phyloP scores from a whole-genome alignment of 2,888 invertebrate genomes.

The Penaeus monodon region DNA sequence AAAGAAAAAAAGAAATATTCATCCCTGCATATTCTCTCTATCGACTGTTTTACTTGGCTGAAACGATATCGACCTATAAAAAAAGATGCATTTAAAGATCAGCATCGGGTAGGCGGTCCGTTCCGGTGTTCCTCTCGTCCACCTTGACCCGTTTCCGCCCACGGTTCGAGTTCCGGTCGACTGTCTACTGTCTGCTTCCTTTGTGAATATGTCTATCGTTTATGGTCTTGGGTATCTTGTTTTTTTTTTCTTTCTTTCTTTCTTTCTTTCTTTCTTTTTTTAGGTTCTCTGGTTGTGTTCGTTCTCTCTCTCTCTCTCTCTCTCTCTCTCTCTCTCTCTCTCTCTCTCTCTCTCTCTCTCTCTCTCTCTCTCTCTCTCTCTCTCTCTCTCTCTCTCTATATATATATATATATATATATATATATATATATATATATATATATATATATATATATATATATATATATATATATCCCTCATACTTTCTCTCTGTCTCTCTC shows the following conservation, averaged over 20 bases:
- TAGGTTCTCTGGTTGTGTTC: too few species aligned
- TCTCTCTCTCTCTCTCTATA: neutral
- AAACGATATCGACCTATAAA: neutral
- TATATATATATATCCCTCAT: too few species aligned
- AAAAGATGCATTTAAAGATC: neutral
- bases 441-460: too few species aligned
- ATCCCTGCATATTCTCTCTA: neutral
- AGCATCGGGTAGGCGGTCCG: neutral
- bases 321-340: neutral
- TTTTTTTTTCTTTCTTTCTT: too few species aligned
- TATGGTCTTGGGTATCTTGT: too few species aligned
- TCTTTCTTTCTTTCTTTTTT: too few species aligned
- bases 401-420: neutral
- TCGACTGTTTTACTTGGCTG: neutral
- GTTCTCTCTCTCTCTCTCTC: neutral
- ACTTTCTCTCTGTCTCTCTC: neutral
- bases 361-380: neutral
- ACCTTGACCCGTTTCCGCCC: too few species aligned
- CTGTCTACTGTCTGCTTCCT: too few species aligned
- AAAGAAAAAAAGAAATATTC: too few species aligned
- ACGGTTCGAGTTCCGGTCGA: too few species aligned
- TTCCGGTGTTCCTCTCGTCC: slow-evolving; percentile 1
- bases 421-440: too few species aligned
- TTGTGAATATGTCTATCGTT: too few species aligned
- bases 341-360: neutral